A percentile compares a stretch with the other conserved stretches of the same genome.
phyloP scores from a whole-genome alignment of 2,888 invertebrate species.

The Capitulum mitella region DNA sequence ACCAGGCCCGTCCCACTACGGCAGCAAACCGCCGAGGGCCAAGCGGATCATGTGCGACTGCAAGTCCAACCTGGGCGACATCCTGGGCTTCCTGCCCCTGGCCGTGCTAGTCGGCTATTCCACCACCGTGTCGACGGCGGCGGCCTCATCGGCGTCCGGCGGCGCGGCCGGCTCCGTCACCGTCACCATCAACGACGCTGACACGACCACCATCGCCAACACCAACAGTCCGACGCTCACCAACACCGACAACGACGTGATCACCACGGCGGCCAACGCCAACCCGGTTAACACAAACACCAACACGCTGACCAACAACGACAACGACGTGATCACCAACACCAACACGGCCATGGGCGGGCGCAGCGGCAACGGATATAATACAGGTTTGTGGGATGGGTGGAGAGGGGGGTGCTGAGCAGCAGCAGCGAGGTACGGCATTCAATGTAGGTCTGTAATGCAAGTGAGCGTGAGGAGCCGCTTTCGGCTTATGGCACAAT shows the following conservation, averaged over 20 bases:
- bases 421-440: neutral
- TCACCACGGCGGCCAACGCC: conserved; percentile 24
- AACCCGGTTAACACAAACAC: conserved; percentile 25
- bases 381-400: neutral
- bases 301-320: conserved; percentile 25
- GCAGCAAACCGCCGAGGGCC: neutral
- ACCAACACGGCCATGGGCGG: neutral
- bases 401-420: no score
- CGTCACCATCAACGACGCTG: conserved; percentile 25
- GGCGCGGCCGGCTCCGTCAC: neutral
- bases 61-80: conserved; percentile 13
- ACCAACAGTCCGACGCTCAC: conserved; percentile 21
- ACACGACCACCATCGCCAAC: conserved; percentile 22
- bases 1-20: neutral
- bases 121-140: neutral
- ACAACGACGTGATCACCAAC: conserved; percentile 23
- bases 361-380: neutral
- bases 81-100: conserved; percentile 22
- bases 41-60: conserved; percentile 8
- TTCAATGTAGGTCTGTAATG: neutral
- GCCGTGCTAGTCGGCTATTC: conserved; percentile 20
- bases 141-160: neutral
- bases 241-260: conserved; percentile 25
- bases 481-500: neutral
- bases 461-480: neutral